These are phyloP conservation scores for Phocides pigmalion DNA, from an alignment of 1,140 invertebrate genomes.

Conservation along the genomic window DNA sequence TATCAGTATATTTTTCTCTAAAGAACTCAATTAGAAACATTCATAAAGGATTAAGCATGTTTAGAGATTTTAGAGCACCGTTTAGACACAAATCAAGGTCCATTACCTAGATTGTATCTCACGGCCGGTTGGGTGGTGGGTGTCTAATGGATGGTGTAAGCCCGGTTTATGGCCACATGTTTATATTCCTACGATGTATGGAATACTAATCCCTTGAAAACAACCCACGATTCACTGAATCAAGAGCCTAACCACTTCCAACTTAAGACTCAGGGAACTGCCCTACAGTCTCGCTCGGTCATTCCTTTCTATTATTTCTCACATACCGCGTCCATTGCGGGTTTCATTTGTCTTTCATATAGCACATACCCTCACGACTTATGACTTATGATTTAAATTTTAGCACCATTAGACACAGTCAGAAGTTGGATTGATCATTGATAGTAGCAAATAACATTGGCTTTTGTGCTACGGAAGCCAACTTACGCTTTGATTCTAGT, in stretches of 20 bases:
- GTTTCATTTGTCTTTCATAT: not conserved
- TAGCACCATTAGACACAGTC: too few relatives aligned
- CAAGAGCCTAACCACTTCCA: constrained; percentile 16
- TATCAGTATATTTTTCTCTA: too few relatives aligned
- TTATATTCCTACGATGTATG: constrained; percentile 4
- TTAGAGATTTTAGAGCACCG: not conserved
- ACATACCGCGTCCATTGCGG: not conserved
- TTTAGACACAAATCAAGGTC: constrained; percentile 2
- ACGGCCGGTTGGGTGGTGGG: not conserved
- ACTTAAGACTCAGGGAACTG: constrained; percentile 21
- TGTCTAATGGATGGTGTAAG: constrained; percentile 16
- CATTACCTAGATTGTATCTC: constrained; percentile 14
- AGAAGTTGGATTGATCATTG: too few relatives aligned
- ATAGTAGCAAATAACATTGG: too few relatives aligned
- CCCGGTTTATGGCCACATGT: constrained; percentile 20
- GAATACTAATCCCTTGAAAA: constrained; percentile 22
- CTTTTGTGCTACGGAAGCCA: too few relatives aligned
- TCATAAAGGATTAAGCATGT: not conserved
- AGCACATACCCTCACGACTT: too few relatives aligned
- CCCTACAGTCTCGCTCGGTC: not conserved
- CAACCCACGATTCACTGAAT: constrained; percentile 16
- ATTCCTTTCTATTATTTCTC: not conserved
- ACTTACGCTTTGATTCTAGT: too few relatives aligned
- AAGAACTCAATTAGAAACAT: not conserved
- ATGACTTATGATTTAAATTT: too few relatives aligned